Conservation (phyloP, 1,140 invertebrate genomes). For the Pseudomyrmex gracilis region DNA sequence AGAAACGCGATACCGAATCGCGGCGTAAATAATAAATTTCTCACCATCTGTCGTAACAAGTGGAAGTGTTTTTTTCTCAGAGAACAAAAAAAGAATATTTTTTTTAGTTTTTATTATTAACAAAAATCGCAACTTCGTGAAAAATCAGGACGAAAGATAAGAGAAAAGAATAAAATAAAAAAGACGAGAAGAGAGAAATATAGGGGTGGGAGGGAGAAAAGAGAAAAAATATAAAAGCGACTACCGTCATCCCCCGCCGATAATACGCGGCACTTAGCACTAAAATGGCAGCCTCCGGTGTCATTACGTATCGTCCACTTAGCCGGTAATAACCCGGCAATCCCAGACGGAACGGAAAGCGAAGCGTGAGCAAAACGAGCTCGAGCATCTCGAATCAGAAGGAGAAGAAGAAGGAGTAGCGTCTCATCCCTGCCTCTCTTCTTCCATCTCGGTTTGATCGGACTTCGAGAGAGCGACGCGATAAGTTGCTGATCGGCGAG, state of each 20-base stretch:
- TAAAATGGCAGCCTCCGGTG: conserved; percentile 78
- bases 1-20: conserved; percentile 9
- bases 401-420: conserved; percentile 45
- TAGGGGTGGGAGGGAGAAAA: no score
- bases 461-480: conserved; percentile 23
- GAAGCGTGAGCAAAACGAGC: conserved; percentile 68
- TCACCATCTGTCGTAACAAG: neutral
- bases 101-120: no score
- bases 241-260: conserved; percentile 73
- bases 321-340: conserved; percentile 75
- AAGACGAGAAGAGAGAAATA: neutral
- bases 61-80: neutral
- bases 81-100: no score
- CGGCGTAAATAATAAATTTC: no score
- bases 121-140: no score
- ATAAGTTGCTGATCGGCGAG: conserved; percentile 18
- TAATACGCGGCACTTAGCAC: conserved; percentile 77
- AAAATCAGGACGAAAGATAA: neutral
- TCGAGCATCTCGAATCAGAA: conserved; percentile 58
- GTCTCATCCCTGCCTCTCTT: conserved; percentile 21
- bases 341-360: conserved; percentile 70
- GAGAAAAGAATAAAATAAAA: neutral
- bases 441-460: conserved; percentile 34
- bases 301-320: conserved; percentile 79
- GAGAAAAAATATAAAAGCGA: conserved; percentile 47